Base-by-base conservation (phyloP, 1,140 invertebrate species). In the Heliconius congener region DNA sequence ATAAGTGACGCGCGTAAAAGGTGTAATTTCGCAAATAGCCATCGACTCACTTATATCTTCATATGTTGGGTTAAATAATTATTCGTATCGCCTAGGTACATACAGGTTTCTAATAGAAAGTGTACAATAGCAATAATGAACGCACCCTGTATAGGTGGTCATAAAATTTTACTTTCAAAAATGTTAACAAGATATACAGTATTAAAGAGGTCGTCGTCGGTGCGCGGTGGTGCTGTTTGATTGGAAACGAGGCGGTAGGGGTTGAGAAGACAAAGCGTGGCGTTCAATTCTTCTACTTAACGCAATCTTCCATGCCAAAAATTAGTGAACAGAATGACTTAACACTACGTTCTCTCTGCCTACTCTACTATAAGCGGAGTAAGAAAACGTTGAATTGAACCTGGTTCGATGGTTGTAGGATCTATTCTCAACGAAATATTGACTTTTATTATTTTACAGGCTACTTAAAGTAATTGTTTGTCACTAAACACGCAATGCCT, bases 11-110 rank as follows among this genome's bases (percentile, higher is more conserved):
- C 82, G 81, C 78, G 81, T 87, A 82, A 79, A 86, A 87, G 83
- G 85, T 84, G 83, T 90, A 91, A 92, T 92, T 91, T 92, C 75
- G 90, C 90, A 89, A 91, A 89, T 87, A 79, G 83, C 82, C 81
- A 79, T 81, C 80, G 77, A 82, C 52, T 55, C 19, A 55, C 52
- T 55, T 55, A 85, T 84, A 84, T 82, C 82, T 83, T 85, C 77
- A 85, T 86, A 81, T 80, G 81, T 82, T 81, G 70, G 81, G 72
- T 76, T 76, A 80, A 83, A 83, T 83, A 81, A 82, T 83, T 83
- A 83, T 73, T 73, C 66, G 55, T 74, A 80, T 79, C 60, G 60
- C 60, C 73, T 79, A 79, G 72, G 74, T 74, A 60, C 34, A 50
- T 77, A 60, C 34, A 50, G 74, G 73, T 80, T 80, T 80, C 79